phyloP scores from a whole-genome alignment of 2,797 vertebrate species.

The Amphiprion clarkii region DNA sequence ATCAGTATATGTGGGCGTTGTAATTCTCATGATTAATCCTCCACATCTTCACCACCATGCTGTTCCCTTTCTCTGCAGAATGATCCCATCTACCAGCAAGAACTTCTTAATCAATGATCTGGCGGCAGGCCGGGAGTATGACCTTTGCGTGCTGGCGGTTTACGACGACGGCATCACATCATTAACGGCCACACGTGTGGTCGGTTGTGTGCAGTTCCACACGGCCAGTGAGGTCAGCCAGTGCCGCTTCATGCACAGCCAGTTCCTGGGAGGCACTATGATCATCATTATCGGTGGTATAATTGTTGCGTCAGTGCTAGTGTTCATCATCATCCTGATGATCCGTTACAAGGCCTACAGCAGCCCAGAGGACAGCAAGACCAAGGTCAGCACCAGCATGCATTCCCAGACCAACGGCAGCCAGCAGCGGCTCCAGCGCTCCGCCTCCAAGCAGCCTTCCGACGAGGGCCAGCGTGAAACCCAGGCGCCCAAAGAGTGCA shows the following conservation, averaged over 20 bases:
- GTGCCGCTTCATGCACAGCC: conserved; percentile 91
- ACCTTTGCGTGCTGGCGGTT: conserved; percentile 91
- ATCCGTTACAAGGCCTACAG: conserved; percentile 95
- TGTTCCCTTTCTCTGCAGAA: conserved; percentile 81
- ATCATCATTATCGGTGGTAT: conserved; percentile 91
- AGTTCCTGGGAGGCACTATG: conserved; percentile 91
- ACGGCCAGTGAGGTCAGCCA: conserved; percentile 88
- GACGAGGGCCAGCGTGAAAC: conserved; percentile 77
- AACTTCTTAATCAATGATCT: conserved; percentile 94
- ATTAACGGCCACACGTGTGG: conserved; percentile 89
- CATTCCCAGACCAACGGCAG: conserved; percentile 91
- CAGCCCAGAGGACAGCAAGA: conserved; percentile 83
- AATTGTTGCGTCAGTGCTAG: conserved; percentile 90
- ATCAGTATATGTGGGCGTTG: conserved; percentile 48
- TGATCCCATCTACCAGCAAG: conserved; percentile 93
- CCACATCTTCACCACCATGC: conserved; percentile 36
- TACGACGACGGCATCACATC: conserved; percentile 93
- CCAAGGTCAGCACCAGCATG: conserved; percentile 84
- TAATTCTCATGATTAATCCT: conserved; percentile 54
- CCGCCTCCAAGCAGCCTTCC: conserved; percentile 80
- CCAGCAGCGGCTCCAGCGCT: conserved; percentile 76
- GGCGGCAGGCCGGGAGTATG: conserved; percentile 91
- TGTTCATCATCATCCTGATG: conserved; percentile 97
- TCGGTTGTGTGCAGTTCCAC: conserved; percentile 94
- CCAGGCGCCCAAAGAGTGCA: conserved; percentile 79